phyloP scores from a whole-genome alignment of 2,797 vertebrate species.

The Lithobates sylvaticus region DNA sequence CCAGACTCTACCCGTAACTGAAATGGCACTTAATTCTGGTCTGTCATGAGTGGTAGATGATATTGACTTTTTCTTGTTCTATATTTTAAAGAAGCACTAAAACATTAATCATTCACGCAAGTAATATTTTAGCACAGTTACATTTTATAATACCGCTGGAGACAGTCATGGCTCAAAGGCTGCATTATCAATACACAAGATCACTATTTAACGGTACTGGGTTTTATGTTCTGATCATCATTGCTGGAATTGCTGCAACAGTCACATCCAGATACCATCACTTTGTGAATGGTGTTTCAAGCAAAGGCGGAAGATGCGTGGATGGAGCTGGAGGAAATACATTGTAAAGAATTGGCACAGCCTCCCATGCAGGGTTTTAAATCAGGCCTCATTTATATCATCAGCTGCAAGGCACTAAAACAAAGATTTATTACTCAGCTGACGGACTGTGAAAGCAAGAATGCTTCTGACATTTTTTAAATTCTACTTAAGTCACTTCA shows the following conservation, averaged over 20 bases:
- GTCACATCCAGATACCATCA: slow-evolving; percentile 31
- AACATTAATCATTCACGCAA: slow-evolving; percentile 4
- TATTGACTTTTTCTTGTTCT: neutral
- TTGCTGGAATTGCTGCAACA: slow-evolving; percentile 42
- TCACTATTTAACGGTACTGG: slow-evolving; percentile 26
- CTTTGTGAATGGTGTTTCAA: slow-evolving; percentile 50
- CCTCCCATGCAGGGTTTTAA: slow-evolving; percentile 49
- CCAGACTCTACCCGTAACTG: too few species aligned
- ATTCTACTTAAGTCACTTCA: slow-evolving; percentile 23
- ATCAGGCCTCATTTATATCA: slow-evolving; percentile 53
- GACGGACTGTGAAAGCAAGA: slow-evolving; percentile 44
- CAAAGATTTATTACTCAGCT: slow-evolving; percentile 58
- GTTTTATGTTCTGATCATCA: slow-evolving; percentile 36
- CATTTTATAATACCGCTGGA: slow-evolving; percentile 14
- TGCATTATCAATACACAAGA: slow-evolving; percentile 33
- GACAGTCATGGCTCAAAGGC: slow-evolving; percentile 28
- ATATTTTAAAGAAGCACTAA: neutral
- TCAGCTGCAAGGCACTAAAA: slow-evolving; percentile 60
- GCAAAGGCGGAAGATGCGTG: slow-evolving; percentile 45
- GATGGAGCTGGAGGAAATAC: slow-evolving; percentile 49
- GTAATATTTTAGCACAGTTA: slow-evolving; percentile 24
- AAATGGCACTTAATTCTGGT: neutral
- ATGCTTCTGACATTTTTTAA: slow-evolving; percentile 40
- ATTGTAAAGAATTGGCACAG: slow-evolving; percentile 56
- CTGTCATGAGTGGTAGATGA: neutral